Evolutionary conservation across 2,888 invertebrate genomes (phyloP).

Genomic region (Drepana falcataria): DNA sequence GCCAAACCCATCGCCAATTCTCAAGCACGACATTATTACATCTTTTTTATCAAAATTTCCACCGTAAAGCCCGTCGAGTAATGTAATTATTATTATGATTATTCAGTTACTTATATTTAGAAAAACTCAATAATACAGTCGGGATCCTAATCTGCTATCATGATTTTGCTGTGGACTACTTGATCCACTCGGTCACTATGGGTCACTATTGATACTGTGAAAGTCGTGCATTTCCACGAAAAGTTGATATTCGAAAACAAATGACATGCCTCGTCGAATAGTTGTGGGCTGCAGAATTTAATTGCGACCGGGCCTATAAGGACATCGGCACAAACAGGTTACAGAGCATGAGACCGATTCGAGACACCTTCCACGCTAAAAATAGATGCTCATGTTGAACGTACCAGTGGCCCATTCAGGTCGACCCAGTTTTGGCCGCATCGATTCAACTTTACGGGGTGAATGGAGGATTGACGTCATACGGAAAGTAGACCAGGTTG

Average conservation of each 20-base stretch:
- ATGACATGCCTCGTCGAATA: slow-evolving; percentile 23
- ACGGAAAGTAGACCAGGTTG: slow-evolving; percentile 62
- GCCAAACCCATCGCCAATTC: no score
- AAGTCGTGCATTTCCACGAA: slow-evolving; percentile 7
- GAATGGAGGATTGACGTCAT: slow-evolving; percentile 74
- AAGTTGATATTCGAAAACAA: slow-evolving; percentile 22
- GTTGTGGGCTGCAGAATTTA: slow-evolving; percentile 29
- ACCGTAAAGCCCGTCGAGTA: no score
- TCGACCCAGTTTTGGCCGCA: slow-evolving; percentile 64
- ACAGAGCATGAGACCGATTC: slow-evolving; percentile 30
- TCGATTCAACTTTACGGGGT: slow-evolving; percentile 68
- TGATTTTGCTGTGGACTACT: no score
- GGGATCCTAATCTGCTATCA: no score
- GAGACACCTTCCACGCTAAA: slow-evolving; percentile 50
- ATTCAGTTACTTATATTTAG: no score
- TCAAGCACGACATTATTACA: no score
- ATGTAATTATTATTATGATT: no score
- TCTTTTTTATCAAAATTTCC: no score
- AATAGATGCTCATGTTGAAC: slow-evolving; percentile 58
- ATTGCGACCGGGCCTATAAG: slow-evolving; percentile 37
- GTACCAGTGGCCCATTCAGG: slow-evolving; percentile 65
- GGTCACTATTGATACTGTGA: neutral
- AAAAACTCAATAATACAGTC: no score
- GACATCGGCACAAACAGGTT: slow-evolving; percentile 51
- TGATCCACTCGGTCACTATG: no score